Evolutionary conservation across 2,888 invertebrate genomes (phyloP), one percentile per base, ranked within the genome.

Genomic region (Yponomeuta cagnagella): DNA sequence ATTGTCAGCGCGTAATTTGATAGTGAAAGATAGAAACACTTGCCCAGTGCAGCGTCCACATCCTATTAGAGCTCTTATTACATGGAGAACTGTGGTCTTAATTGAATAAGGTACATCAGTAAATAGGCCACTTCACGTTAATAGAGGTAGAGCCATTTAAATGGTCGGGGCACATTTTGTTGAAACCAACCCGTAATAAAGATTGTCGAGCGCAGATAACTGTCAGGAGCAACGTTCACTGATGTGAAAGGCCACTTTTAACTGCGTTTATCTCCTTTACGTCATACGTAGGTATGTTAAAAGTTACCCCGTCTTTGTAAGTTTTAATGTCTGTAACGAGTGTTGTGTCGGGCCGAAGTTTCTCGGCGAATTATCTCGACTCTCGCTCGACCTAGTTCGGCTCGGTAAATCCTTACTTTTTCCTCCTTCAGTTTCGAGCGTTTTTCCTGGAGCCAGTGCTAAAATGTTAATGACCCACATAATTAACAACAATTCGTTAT

Each of bases 391-490:
- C 90, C 89, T 79, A 90, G 83, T 82, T 88, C 74, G 74, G 64
- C 69, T 72, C 74, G 75, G 74, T 43, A 43, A 43, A 15, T 15
- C 15, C 52, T 76, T 77, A 78, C 74, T 81, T 88, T 90, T 88
- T 89, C 90, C 89, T 89, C 81, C 77, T 85, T 83, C 78, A 58
- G 15, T 58, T 52, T 79, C 77, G 79, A 76, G 81, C 76, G 70
- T 79, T 81, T 80, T 87, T 86, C 87, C 82, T 83, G 80, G 84
- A 83, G 79, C 80, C 76, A 43, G 43, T 58, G 52, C 52, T 77
- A 43, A 58, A 80, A 80, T 85, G 90, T 86, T 89, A 89, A 89
- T 90, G 90, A 91, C 90, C 90, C 77, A 89, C 81, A 83, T 78
- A 76, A 10, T 48, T n/a, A 30, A 37, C 52, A 52, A 69, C 52